Evolutionary conservation across 1,140 invertebrate species (phyloP), one percentile per base, ranked within the genome.

Genomic region (Drosophila baimaii): DNA sequence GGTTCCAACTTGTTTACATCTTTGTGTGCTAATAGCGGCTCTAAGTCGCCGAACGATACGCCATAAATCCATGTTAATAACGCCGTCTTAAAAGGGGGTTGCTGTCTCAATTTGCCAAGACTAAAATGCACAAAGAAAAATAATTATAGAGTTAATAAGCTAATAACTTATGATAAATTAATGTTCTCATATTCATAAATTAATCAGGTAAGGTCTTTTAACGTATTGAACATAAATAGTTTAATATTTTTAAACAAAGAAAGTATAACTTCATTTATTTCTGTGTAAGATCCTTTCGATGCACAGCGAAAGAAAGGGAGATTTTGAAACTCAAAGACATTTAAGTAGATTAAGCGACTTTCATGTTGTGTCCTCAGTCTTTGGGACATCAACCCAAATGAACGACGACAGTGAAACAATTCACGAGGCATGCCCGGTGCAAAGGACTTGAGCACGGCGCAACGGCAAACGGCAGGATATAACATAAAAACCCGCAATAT

Each of bases 271-370:
- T 5, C 2, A n/a, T 27, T 41, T 23, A 31, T 61, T 19, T 2
- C n/a, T 9, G 56, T 65, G 62, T 65, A 62, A 43, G 56, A 35
- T 44, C 9, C 25, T 27, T 17, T 13, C 12, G 12, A 3, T 52
- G 17, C 35, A 37, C 15, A 3, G 39, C 21, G n/a, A 10, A 23
- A 43, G 33, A 54, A 54, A n/a, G 66, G 43, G 44, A 64, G 39
- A 79, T 62, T 61, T 61, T 59, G 21, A 79, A 82, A 82, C 74
- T 81, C 86, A 90, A 90, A 90, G 85, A 79, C 81, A 90, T 90
- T 90, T 90, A 90, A 90, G 86, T 86, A 79, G 85, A 90, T 90
- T 90, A 90, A 90, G 79, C 78, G 86, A 90, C 85, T 90, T 81
- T 81, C 72, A 90, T 85, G 85, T 85, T 72, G 75, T 79, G 78